A percentile compares a stretch with the other conserved stretches of the same genome.
Evolutionary conservation across 2,888 invertebrate species (phyloP).

Genomic region (Atherix ibis): DNA sequence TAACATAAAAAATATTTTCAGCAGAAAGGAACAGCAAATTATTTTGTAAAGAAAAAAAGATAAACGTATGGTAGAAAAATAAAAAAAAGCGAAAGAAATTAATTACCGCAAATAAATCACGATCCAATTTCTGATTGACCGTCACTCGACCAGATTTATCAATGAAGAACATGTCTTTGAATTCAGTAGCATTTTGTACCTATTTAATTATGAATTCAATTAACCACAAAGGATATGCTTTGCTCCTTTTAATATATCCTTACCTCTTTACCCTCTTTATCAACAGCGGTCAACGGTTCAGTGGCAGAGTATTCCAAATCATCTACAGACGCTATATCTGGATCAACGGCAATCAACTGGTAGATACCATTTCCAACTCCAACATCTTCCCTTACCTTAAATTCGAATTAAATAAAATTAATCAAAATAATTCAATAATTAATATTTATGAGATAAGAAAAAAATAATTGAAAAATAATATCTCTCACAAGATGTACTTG

Average conservation of each 20-base stretch:
- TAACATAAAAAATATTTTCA: no score
- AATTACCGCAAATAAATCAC: conserved; percentile 28
- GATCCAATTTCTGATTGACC: conserved; percentile 27
- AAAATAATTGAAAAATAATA: no score
- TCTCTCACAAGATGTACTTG: no score
- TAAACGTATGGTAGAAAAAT: not conserved
- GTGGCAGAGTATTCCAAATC: conserved; percentile 48
- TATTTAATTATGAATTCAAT: no score
- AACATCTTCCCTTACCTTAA: conserved; percentile 67
- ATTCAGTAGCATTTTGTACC: conserved; percentile 30
- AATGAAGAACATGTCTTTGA: conserved; percentile 49
- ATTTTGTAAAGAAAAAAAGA: no score
- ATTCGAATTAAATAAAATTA: no score
- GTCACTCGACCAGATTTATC: conserved; percentile 38
- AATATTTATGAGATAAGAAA: no score
- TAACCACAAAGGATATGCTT: no score
- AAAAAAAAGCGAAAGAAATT: conserved; percentile 1
- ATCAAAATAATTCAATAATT: no score
- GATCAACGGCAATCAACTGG: conserved; percentile 58
- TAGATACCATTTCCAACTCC: conserved; percentile 54
- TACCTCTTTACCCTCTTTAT: conserved; percentile 67
- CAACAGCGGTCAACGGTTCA: conserved; percentile 60
- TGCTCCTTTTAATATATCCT: no score
- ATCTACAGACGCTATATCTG: conserved; percentile 55
- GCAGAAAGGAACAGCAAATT: no score